Percentiles rank a stretch among this genome's conserved stretches.
These are phyloP conservation scores for Hystrix cristata DNA, from an alignment of 2,113 vertebrate genomes.

Conservation along the genomic window DNA sequence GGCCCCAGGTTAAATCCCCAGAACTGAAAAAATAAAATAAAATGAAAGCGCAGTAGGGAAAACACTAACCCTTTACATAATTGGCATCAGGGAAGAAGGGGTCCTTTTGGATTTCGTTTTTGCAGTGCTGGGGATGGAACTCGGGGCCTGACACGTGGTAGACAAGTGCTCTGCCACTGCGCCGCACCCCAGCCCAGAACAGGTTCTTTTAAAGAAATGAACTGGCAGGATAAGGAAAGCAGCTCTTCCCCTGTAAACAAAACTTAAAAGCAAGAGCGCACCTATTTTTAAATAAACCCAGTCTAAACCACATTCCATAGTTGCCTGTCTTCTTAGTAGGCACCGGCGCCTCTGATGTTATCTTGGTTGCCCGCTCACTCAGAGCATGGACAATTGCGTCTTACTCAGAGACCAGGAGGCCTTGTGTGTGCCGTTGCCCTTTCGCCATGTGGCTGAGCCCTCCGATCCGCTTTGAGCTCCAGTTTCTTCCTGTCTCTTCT, in stretches of 20 bases:
- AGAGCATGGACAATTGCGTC: background rate
- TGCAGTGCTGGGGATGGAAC: background rate
- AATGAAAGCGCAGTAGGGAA: constrained; percentile 14
- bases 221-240: background rate
- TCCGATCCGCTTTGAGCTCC: background rate
- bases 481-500: background rate
- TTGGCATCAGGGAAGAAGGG: constrained; percentile 3
- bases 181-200: background rate
- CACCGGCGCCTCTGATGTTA: background rate
- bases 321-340: background rate
- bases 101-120: background rate
- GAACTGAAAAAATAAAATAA: background rate
- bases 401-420: background rate
- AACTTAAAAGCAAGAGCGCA: background rate
- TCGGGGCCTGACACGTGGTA: background rate
- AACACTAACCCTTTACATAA: constrained; percentile 44
- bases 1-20: background rate
- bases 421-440: background rate
- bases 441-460: background rate
- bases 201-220: background rate
- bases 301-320: background rate
- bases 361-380: background rate
- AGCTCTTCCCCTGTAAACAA: background rate
- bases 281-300: constrained; percentile 30
- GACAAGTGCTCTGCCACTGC: background rate